Evolutionary conservation across 2,888 invertebrate genomes (phyloP), one percentile per base, ranked within the genome.

Genomic region (Brachypalpus laphriformis): DNA sequence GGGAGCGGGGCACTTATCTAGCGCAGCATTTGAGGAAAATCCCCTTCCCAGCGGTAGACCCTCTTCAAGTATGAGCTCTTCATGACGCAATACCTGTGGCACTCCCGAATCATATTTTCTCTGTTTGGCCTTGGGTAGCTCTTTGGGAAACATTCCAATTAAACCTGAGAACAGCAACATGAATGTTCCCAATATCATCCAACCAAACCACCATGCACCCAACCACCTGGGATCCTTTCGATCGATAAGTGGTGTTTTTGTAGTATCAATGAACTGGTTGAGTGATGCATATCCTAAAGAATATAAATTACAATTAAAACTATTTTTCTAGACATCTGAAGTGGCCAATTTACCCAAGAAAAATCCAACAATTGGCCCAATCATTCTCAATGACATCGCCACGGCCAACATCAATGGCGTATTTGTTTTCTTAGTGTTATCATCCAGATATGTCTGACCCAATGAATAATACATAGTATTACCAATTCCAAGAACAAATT

Each of bases 121-220:
- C 8, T 87, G 80, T 14, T 87, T 87, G 1, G 65, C 75, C 57
- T 90, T 91, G 2, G 91, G 92, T 76, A 91, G 77, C 86, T 90
- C 88, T 65, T 92, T 91, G 77, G 96, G 96, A 88, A 95, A 96
- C 88, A 95, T 92, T 0, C 94, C 94, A 81, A 96, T 93, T 1
- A 95, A 91, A 11, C 94, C 89, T 0, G 94, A 93, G 80, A 95
- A 94, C 18, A 94, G 87, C 16, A 94, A 91, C 93, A 95, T 94
- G 0, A 94, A 89, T 0, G 91, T 89, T 9, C 92, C 92, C 8
- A 92, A 86, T 34, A 94, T 91, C 22, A 93, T 92, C 94, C 94
- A 94, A 11, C 95, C 95, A n/a, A 95, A 91, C 96, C 96, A 96
- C 95, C 95, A 96, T 8, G 96, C 95, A 18, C 96, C 96, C 87